These are phyloP conservation scores for Tachysurus vachellii DNA, from an alignment of 2,113 vertebrate genomes.

Conservation along the genomic window DNA sequence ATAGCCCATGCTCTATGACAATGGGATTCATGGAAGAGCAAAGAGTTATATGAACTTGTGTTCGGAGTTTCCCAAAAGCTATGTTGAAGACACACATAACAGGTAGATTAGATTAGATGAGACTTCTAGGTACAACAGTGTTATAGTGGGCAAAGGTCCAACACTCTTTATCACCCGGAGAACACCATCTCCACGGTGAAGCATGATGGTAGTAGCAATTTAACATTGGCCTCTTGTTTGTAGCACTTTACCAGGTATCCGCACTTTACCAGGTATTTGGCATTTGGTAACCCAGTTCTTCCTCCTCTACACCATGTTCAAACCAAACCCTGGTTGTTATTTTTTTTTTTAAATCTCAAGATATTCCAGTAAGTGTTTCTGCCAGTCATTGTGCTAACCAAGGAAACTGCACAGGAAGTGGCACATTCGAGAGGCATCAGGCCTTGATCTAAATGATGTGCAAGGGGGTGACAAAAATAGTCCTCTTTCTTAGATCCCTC, in stretches of 20 bases:
- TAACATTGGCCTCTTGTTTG: background rate
- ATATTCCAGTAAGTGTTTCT: constrained; percentile 34
- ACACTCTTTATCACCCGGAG: background rate
- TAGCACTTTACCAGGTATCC: background rate
- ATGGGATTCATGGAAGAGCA: background rate
- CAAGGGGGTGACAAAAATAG: background rate
- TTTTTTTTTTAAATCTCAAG: constrained; percentile 3
- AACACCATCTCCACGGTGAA: background rate
- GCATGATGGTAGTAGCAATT: background rate
- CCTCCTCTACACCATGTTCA: background rate
- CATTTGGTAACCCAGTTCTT: background rate
- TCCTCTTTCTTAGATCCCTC: background rate
- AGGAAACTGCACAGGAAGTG: constrained; percentile 25
- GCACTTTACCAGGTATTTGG: background rate
- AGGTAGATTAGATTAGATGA: background rate
- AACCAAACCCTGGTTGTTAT: background rate
- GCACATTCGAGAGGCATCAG: constrained; percentile 16
- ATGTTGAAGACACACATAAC: background rate
- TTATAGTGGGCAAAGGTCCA: background rate
- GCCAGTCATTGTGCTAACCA: constrained; percentile 33
- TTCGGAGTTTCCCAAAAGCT: background rate
- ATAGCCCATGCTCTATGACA: background rate
- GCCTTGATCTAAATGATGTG: background rate
- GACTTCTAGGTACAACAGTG: background rate
- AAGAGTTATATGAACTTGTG: background rate